Evolutionary conservation across 2,888 invertebrate species (phyloP).

Genomic region (Diplolepis rosae): DNA sequence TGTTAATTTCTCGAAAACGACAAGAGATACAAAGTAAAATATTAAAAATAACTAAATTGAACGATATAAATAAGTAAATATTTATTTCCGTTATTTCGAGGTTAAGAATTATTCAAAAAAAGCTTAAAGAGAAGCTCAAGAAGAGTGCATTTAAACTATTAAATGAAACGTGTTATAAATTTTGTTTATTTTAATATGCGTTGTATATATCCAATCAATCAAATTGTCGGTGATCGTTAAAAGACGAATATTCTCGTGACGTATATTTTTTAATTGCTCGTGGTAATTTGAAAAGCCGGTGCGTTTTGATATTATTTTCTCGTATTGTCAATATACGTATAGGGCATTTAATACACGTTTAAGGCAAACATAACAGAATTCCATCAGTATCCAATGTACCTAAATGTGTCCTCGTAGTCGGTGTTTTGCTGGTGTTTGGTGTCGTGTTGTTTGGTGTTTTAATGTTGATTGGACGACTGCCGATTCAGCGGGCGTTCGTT

Average conservation of each 20-base stretch:
- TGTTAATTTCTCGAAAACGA: no score
- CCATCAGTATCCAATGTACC: slow-evolving; percentile 42
- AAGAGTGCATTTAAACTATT: no score
- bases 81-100: no score
- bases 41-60: no score
- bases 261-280: background rate
- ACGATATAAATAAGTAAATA: no score
- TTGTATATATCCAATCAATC: background rate
- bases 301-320: background rate
- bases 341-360: background rate
- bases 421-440: slow-evolving; percentile 63
- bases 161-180: no score
- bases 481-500: slow-evolving; percentile 70
- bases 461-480: slow-evolving; percentile 72
- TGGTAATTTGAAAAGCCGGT: background rate
- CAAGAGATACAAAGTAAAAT: no score
- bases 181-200: no score
- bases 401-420: slow-evolving; percentile 51
- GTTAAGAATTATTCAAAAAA: no score
- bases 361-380: slow-evolving; percentile 41
- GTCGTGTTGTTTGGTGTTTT: slow-evolving; percentile 67
- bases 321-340: background rate
- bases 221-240: background rate
- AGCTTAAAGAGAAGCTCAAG: no score
- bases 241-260: background rate